These are phyloP conservation scores for Podarcis siculus DNA, from an alignment of 2,797 vertebrate species.

Conservation along the genomic window DNA sequence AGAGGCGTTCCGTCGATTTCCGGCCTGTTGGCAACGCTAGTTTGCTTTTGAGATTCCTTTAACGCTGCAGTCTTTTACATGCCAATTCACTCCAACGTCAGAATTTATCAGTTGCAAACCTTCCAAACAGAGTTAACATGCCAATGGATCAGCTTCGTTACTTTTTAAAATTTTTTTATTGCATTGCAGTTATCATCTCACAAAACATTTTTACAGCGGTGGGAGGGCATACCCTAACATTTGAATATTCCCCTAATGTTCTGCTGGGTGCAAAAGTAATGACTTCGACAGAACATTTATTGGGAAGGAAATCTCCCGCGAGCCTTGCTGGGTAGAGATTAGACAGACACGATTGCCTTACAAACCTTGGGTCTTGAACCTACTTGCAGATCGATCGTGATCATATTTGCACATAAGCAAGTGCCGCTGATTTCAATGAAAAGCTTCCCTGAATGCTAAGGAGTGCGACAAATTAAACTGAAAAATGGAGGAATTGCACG, in stretches of 20 bases:
- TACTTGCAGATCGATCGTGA: not conserved
- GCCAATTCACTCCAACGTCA: not conserved
- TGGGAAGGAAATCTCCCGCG: not conserved
- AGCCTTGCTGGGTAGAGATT: not conserved
- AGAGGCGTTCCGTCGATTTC: not conserved
- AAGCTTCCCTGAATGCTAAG: too few relatives aligned
- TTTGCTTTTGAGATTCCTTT: rapidly evolving
- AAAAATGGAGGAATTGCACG: too few relatives aligned
- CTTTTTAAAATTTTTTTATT: not conserved
- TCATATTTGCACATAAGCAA: not conserved
- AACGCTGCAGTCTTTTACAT: not conserved
- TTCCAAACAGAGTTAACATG: not conserved
- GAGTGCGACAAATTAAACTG: too few relatives aligned
- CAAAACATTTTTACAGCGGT: not conserved
- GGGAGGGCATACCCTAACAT: not conserved
- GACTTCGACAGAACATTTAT: not conserved
- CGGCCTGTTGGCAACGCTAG: not conserved
- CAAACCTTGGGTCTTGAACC: not conserved
- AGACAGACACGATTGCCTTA: not conserved
- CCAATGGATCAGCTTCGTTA: too few relatives aligned
- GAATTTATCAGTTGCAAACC: not conserved
- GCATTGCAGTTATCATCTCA: not conserved
- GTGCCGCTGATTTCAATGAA: not conserved
- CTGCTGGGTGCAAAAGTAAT: not conserved
- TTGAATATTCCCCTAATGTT: not conserved